Conservation (phyloP, 2,888 invertebrate genomes). For the Tinea pellionella region DNA sequence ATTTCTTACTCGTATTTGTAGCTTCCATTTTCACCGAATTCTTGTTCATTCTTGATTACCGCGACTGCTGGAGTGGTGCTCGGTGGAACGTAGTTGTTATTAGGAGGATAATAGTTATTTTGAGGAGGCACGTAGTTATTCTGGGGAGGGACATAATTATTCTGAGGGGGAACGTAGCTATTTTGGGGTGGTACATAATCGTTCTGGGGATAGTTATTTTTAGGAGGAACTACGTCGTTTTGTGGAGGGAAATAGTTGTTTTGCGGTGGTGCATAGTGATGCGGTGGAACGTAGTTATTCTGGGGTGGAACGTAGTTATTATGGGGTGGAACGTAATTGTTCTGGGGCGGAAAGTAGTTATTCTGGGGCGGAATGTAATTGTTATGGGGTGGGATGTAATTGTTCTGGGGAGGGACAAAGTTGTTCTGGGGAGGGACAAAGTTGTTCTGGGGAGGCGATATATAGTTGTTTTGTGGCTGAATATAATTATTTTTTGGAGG, state of each 20-base stretch:
- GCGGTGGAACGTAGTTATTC: conserved; percentile 22
- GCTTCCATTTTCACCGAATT: conserved; percentile 52
- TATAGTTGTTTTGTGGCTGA: conserved; percentile 22
- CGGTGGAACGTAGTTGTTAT: conserved; percentile 20
- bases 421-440: conserved; percentile 23
- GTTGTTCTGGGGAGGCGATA: conserved; percentile 18
- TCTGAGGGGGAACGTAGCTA: conserved; percentile 22
- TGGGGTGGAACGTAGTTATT: conserved; percentile 21
- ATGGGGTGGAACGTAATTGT: conserved; percentile 22
- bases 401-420: conserved; percentile 22
- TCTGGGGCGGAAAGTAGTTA: conserved; percentile 19
- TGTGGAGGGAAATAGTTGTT: conserved; percentile 22
- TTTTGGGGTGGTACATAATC: conserved; percentile 24
- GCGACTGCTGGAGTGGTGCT: conserved; percentile 41
- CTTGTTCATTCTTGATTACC: conserved; percentile 58
- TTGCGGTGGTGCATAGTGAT: conserved; percentile 22
- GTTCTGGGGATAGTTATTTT: conserved; percentile 20
- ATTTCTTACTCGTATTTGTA: conserved; percentile 67
- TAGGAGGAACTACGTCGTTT: conserved; percentile 21
- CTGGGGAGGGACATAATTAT: conserved; percentile 21
- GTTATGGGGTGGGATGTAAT: conserved; percentile 20
- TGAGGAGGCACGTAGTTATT: conserved; percentile 22
- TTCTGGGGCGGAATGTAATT: conserved; percentile 21
- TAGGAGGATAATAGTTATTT: conserved; percentile 21
- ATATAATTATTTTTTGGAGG: conserved; percentile 16